Evolutionary conservation across 2,888 invertebrate species (phyloP), one percentile per base, ranked within the genome.

Genomic region (Bembecia ichneumoniformis): DNA sequence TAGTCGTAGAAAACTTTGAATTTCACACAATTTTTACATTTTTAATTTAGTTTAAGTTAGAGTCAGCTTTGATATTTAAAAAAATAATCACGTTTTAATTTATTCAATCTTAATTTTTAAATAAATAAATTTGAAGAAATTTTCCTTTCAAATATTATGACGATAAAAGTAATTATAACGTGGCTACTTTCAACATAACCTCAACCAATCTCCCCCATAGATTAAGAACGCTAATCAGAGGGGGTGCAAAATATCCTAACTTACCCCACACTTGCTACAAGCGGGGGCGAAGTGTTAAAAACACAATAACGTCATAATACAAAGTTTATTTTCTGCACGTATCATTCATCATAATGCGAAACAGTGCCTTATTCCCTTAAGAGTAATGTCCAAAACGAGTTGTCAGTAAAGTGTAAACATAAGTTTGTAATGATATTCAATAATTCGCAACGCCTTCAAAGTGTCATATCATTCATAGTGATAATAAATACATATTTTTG

Each of bases 391-490:
- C 35, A 1, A 3, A 44, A 11, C 14, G 9, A 36, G 13, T 16
- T 40, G 47, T 14, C 20, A 36, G 28, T 28, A 28, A 28, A 28
- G 55, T 40, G 13, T 40, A 40, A 40, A 40, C n/a, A 11, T 40
- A 40, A 43, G 7, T 49, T 60, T 57, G 58, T 52, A 47, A 48
- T 51, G 53, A 46, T 52, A 56, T 56, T 66, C 67, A 68, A 72
- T 80, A 80, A 86, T 87, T 87, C 80, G 87, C 60, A 81, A 86
- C 84, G 86, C 86, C 86, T 86, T 82, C 78, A 75, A 78, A 76
- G 72, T 86, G 86, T 86, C 86, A 86, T 84, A 87, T 87, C 83
- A 82, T 72, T 86, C 82, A 86, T 81, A 71, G 66, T 64, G 70
- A 78, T 76, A 83, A 77, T 74, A 79, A 82, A 81, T 82, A 82